phyloP scores from a whole-genome alignment of 2,113 vertebrate species.

The Xyliphius kryptos region DNA sequence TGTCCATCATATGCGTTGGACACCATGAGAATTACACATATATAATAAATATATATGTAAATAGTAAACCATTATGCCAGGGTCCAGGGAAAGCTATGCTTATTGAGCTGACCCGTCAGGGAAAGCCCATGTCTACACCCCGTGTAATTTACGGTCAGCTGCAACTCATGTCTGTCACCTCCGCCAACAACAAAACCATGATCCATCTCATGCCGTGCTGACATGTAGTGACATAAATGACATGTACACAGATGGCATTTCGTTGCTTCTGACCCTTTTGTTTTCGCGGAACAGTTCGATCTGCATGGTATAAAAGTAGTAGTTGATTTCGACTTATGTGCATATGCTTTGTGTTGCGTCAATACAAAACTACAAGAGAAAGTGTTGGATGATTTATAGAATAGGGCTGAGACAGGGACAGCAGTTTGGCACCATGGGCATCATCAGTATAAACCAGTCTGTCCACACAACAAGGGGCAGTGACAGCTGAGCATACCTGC shows the following conservation, averaged over 20 bases:
- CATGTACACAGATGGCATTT: too few species aligned
- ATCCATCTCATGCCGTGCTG: too few species aligned
- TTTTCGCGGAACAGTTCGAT: too few species aligned
- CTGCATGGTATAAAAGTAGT: too few species aligned
- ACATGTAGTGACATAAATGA: too few species aligned
- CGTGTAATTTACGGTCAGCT: constrained; percentile 41
- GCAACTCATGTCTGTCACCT: constrained; percentile 41
- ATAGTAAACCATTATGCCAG: too few species aligned
- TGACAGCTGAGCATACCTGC: constrained; percentile 72
- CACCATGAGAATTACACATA: not conserved
- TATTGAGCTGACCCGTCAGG: too few species aligned
- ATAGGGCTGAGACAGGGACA: constrained; percentile 40
- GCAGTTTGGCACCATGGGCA: constrained; percentile 44
- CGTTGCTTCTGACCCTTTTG: too few species aligned
- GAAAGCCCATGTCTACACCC: constrained; percentile 47
- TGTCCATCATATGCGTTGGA: not conserved
- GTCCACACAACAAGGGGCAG: constrained; percentile 53
- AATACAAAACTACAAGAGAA: too few species aligned
- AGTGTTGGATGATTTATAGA: constrained; percentile 43
- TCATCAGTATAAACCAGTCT: constrained; percentile 53
- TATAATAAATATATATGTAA: not conserved
- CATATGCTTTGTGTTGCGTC: too few species aligned
- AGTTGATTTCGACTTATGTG: too few species aligned
- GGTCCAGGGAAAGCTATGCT: too few species aligned
- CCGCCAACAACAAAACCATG: constrained; percentile 5